Conservation (phyloP, 2,113 vertebrate genomes). For the Grallaria varia region DNA sequence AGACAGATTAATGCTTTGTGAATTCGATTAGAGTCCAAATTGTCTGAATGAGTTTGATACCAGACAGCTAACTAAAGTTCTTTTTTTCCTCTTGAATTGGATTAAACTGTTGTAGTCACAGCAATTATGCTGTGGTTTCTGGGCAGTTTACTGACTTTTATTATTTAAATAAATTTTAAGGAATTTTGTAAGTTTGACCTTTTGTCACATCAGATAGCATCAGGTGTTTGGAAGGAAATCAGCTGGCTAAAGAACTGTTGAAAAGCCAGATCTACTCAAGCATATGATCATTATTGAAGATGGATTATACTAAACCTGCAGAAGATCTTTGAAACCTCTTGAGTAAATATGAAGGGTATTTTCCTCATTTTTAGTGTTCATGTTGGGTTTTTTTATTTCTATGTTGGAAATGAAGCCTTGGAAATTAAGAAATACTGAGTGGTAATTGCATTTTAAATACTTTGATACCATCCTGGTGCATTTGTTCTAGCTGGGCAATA, state of each 20-base stretch:
- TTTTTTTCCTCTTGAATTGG: conserved; percentile 34
- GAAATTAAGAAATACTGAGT: not conserved
- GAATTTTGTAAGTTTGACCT: conserved; percentile 39
- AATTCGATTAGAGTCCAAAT: conserved; percentile 60
- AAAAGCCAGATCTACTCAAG: not conserved
- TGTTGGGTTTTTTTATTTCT: not conserved
- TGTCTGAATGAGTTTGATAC: conserved; percentile 60
- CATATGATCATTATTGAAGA: not conserved
- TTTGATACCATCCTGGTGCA: not conserved
- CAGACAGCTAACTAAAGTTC: not conserved
- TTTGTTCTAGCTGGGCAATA: not conserved
- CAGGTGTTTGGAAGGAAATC: not conserved
- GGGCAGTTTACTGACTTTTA: conserved; percentile 15
- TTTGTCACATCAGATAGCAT: conserved; percentile 29
- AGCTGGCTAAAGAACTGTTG: not conserved
- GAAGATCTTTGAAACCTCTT: not conserved
- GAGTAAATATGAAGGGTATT: not conserved
- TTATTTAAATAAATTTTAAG: conserved; percentile 53
- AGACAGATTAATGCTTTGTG: conserved; percentile 60
- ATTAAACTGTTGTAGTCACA: conserved; percentile 50
- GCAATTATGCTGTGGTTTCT: conserved; percentile 21
- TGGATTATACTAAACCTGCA: not conserved
- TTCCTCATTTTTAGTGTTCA: not conserved
- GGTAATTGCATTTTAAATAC: not conserved
- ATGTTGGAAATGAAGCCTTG: not conserved